Evolutionary conservation across 2,888 invertebrate genomes (phyloP), one percentile per base, ranked within the genome.

Genomic region (Pogonocherus hispidulus): DNA sequence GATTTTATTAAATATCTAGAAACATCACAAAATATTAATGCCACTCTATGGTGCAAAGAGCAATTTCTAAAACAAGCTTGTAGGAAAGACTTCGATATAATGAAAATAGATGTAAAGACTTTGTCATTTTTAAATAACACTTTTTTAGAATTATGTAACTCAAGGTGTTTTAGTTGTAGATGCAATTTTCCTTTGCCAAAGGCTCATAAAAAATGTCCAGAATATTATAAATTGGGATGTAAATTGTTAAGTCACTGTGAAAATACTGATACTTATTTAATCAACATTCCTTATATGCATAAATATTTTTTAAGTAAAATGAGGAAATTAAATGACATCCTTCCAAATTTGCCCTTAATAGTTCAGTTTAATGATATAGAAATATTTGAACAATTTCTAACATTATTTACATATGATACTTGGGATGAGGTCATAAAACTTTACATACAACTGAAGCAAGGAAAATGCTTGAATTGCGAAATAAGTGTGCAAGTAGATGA

Each of bases 221-320:
- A 87, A 37, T 91, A 87, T 83, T 86, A 88, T 0, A 85, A 88
- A 35, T 79, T 91, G 47, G 91, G 91, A 37, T 87, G 88, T 75
- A 83, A 86, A 72, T 87, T 92, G 72, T 86, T 91, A 47, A 63
- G 71, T 54, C 55, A 37, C n/a, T 55, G 44, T n/a, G 67, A 70
- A 27, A 62, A 73, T 18, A 63, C 63, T 71, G 86, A 88, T 41
- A 86, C 87, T 73, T 85, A 90, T 44, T 90, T 90, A 72, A 88
- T 87, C 75, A 84, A 85, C 74, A 89, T 91, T 87, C 91, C 92
- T 51, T 90, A 88, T 75, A 85, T 91, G 79, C 91, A 91, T 90
- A 86, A 87, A 63, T 88, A 89, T 73, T 89, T 89, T 73, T 82
- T 91, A 19, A 85, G 87, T 64, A 85, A 87, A 64, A 62, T 77